A percentile compares a stretch with the other conserved stretches of the same genome.
Evolutionary conservation across 2,113 vertebrate species (phyloP).

Genomic region (Hemichromis elongatus): DNA sequence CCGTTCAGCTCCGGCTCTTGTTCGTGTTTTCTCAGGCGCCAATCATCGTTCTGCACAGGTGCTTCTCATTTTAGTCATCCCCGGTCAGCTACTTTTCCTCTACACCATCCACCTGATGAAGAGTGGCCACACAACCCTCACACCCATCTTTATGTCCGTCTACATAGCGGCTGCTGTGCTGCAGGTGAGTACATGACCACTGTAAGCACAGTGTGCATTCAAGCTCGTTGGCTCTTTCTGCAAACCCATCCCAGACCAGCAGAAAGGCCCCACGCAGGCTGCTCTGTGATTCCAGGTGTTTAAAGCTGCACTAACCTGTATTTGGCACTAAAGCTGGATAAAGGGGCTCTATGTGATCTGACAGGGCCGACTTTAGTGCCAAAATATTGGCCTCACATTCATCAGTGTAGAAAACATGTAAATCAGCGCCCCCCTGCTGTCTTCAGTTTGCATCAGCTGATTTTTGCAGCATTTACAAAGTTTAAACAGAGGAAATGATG

Average conservation of each 20-base stretch:
- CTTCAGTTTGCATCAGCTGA: not conserved
- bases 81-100: conserved; percentile 93
- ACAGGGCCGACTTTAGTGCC: not conserved
- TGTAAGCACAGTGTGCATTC: not conserved
- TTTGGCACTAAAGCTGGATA: not conserved
- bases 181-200: conserved; percentile 76
- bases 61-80: conserved; percentile 86
- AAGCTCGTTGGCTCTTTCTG: not conserved
- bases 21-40: conserved; percentile 72
- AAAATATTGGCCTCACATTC: not conserved
- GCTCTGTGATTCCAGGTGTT: not conserved
- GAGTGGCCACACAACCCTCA: conserved; percentile 91
- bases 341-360: not conserved
- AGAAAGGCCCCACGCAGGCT: fast-evolving
- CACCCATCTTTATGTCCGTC: conserved; percentile 85
- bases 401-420: not conserved
- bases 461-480: not conserved
- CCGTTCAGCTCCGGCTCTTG: not conserved
- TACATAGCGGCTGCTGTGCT: conserved; percentile 88
- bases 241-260: not conserved
- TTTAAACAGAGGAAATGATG: not conserved
- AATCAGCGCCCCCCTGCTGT: fast-evolving
- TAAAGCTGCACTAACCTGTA: not conserved
- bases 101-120: conserved; percentile 97
- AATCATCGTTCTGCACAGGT: conserved; percentile 97